Evolutionary conservation across 2,888 invertebrate genomes (phyloP).

Genomic region (Crocallis elinguaria): DNA sequence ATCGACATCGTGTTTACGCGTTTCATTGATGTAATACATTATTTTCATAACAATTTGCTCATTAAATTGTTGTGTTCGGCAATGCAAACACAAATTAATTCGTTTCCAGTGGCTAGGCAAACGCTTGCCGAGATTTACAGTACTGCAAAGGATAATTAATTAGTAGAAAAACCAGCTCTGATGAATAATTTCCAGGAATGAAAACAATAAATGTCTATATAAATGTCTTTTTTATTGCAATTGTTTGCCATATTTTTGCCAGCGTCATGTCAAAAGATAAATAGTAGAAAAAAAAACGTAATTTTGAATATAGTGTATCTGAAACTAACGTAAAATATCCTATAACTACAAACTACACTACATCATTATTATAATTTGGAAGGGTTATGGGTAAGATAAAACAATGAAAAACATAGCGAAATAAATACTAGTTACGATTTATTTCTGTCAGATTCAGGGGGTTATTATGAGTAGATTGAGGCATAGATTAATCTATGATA

Average conservation of each 20-base stretch:
- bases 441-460: too few relatives aligned
- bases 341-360: too few relatives aligned
- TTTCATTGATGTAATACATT: not conserved
- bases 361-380: too few relatives aligned
- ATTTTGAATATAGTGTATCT: too few relatives aligned
- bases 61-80: not conserved
- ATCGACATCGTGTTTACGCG: too few relatives aligned
- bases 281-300: too few relatives aligned
- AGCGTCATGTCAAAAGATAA: slow-evolving; percentile 25
- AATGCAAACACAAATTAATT: slow-evolving; percentile 7
- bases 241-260: slow-evolving; percentile 5
- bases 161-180: slow-evolving; percentile 22
- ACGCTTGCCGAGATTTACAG: slow-evolving; percentile 13
- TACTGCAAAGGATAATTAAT: slow-evolving; percentile 16
- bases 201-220: slow-evolving; percentile 5
- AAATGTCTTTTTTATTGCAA: not conserved
- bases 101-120: slow-evolving; percentile 13
- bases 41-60: slow-evolving; percentile 1
- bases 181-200: slow-evolving; percentile 18
- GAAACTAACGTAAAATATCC: too few relatives aligned
- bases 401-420: too few relatives aligned
- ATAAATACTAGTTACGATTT: too few relatives aligned
- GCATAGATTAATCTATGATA: too few relatives aligned
- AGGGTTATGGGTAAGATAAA: too few relatives aligned
- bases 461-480: too few relatives aligned